Percentiles rank a stretch among this genome's conserved stretches.
phyloP scores from a whole-genome alignment of 2,113 vertebrate species.

The Psilopsiagon aymara region DNA sequence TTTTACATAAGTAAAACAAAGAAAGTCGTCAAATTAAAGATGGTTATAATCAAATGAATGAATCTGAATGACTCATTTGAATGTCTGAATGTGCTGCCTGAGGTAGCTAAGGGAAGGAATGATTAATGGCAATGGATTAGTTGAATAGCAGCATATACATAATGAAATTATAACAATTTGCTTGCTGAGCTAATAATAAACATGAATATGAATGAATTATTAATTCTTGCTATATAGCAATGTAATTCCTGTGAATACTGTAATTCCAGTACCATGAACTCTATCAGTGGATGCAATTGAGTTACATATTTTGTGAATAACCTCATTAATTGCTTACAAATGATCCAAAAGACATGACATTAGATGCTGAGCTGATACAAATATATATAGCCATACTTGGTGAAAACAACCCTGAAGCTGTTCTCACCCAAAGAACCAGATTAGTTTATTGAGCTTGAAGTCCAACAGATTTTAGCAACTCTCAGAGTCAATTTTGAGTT shows the following conservation, averaged over 20 bases:
- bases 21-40: slow-evolving; percentile 17
- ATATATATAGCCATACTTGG: not conserved
- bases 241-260: not conserved
- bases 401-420: not conserved
- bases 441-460: not conserved
- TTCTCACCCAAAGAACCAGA: not conserved
- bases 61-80: slow-evolving; percentile 25
- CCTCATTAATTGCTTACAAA: not conserved
- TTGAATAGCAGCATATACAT: slow-evolving; percentile 3
- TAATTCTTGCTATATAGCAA: not conserved
- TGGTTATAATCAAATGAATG: slow-evolving; percentile 24
- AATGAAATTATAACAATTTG: slow-evolving; percentile 13
- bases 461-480: not conserved
- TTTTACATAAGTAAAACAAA: slow-evolving; percentile 36
- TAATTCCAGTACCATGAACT: not conserved
- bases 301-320: not conserved
- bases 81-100: not conserved
- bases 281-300: not conserved
- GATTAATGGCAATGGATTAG: slow-evolving; percentile 12
- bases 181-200: slow-evolving; percentile 34
- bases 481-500: not conserved
- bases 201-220: slow-evolving; percentile 27
- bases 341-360: not conserved
- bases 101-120: not conserved
- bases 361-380: not conserved